Percentiles rank a stretch among this genome's conserved stretches.
Conservation (phyloP, 2,797 vertebrate genomes). For the Garrulus glandarius region DNA sequence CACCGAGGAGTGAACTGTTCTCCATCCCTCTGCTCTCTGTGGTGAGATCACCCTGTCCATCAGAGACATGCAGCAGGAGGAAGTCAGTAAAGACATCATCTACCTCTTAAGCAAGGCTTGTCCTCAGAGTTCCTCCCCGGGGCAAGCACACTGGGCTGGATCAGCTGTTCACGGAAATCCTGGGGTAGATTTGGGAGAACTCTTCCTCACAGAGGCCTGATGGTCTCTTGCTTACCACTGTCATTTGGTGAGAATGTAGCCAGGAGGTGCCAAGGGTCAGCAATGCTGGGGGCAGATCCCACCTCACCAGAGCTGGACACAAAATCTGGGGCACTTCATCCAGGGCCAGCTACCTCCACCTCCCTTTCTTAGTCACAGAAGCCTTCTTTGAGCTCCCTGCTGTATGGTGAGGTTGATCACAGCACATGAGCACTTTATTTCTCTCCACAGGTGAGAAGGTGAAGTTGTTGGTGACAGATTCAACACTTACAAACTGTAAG, state of each 20-base stretch:
- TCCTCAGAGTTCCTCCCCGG: neutral
- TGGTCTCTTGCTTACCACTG: neutral
- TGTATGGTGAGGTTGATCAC: neutral
- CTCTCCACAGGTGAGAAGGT: accelerated
- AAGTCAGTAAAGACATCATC: neutral
- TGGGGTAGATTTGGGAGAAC: neutral
- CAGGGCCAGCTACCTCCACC: neutral
- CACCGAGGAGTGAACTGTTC: neutral
- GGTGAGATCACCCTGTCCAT: neutral
- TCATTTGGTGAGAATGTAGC: neutral
- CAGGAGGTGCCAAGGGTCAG: accelerated
- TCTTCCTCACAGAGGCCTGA: neutral
- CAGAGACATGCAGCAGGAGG: accelerated
- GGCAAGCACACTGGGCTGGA: neutral
- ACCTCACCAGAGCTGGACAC: accelerated
- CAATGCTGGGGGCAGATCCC: neutral
- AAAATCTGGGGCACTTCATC: neutral
- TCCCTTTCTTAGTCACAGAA: neutral
- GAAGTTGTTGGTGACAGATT: neutral
- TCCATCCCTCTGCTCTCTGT: neutral
- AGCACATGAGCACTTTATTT: neutral
- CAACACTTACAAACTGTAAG: neutral
- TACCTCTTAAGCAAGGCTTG: neutral
- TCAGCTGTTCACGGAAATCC: neutral
- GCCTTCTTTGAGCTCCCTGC: neutral